Conservation (phyloP, 2,797 vertebrate species). For the Poecilia picta region DNA sequence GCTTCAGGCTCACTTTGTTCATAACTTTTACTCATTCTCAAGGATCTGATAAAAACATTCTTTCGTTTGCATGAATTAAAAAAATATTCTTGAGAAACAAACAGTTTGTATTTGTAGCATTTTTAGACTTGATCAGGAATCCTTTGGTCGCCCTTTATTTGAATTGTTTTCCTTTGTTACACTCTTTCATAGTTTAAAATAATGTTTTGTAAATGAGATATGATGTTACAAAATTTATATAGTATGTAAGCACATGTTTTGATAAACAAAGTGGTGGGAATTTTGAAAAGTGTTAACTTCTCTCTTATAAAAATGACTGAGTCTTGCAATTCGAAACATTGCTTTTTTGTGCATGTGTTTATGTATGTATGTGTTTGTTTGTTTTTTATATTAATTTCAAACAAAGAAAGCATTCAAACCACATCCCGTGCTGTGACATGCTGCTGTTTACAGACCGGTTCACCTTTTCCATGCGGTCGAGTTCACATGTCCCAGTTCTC, state of each 20-base stretch:
- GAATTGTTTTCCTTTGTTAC: constrained; percentile 14
- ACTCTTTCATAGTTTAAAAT: constrained; percentile 10
- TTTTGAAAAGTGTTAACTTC: no score
- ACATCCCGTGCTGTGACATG: constrained; percentile 18
- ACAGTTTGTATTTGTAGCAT: constrained; percentile 72
- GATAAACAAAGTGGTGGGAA: no score
- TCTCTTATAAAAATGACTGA: no score
- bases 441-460: constrained; percentile 50
- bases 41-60: constrained; percentile 45
- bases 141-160: constrained; percentile 49
- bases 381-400: no score
- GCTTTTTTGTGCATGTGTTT: no score
- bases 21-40: constrained; percentile 58
- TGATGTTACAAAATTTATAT: no score
- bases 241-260: no score
- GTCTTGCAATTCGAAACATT: no score
- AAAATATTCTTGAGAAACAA: constrained; percentile 61
- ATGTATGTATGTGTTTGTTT: no score
- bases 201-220: no score
- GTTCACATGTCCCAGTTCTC: constrained; percentile 33
- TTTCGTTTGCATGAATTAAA: constrained; percentile 32
- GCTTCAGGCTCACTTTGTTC: constrained; percentile 49
- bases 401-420: constrained; percentile 1
- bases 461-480: constrained; percentile 39
- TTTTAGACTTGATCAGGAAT: constrained; percentile 62